Percentiles rank a stretch among this genome's conserved stretches.
These are phyloP conservation scores for Myotis vivesi DNA, from an alignment of 2,797 vertebrate genomes.

Conservation along the genomic window DNA sequence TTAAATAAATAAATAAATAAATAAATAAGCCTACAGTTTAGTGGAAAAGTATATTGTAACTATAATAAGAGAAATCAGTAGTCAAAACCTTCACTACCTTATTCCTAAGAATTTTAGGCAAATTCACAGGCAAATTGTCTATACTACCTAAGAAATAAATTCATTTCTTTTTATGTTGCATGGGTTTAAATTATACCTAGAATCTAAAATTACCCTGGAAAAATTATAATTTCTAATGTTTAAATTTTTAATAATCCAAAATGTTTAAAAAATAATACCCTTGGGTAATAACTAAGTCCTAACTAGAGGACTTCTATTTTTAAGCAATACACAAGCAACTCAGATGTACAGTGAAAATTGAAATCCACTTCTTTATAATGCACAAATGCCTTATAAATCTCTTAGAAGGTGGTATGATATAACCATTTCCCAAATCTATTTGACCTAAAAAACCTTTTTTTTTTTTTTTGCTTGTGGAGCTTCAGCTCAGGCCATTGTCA, in stretches of 20 bases:
- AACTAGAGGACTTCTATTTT: neutral
- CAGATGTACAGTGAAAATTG: neutral
- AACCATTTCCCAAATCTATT: neutral
- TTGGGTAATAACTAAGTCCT: neutral
- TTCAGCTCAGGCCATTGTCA: neutral
- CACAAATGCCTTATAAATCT: neutral
- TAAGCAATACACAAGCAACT: neutral
- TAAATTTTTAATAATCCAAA: no score
- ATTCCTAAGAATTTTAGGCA: neutral
- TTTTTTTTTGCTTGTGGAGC: neutral
- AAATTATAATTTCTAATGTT: neutral
- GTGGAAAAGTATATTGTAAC: neutral
- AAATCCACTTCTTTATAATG: neutral
- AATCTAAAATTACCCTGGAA: neutral
- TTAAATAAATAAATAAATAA: no score
- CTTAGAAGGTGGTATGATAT: neutral
- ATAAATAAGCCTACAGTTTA: neutral
- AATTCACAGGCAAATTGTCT: neutral
- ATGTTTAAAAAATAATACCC: neutral
- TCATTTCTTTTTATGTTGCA: neutral
- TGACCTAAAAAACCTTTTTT: neutral
- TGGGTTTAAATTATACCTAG: neutral
- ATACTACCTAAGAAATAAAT: neutral
- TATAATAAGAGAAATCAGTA: neutral
- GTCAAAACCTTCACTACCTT: neutral